A percentile compares a stretch with the other conserved stretches of the same genome.
Conservation (phyloP, 2,797 vertebrate genomes). For the Alectoris magna region DNA sequence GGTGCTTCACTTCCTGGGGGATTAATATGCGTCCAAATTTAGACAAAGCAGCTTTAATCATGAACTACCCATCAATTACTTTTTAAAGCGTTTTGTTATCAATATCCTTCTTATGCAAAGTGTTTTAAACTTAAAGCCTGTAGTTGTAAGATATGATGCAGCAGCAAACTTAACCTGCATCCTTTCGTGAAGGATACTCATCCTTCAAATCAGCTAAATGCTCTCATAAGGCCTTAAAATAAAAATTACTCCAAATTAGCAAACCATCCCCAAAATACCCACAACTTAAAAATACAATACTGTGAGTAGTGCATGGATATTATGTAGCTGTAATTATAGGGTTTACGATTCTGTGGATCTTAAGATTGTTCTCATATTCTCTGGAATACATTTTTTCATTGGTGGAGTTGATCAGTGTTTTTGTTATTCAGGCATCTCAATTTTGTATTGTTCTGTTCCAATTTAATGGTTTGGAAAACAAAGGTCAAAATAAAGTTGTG, state of each 20-base stretch:
- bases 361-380: neutral
- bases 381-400: neutral
- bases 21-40: neutral
- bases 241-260: neutral
- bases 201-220: neutral
- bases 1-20: neutral
- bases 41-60: neutral
- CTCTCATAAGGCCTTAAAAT: neutral
- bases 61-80: neutral
- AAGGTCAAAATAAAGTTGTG: neutral
- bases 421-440: neutral
- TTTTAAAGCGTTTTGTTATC: neutral
- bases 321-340: neutral
- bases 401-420: neutral
- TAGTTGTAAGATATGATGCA: neutral
- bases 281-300: neutral
- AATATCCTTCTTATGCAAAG: neutral
- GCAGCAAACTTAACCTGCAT: neutral
- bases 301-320: neutral
- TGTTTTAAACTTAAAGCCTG: neutral
- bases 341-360: neutral
- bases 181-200: neutral
- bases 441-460: neutral
- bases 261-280: neutral
- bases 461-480: neutral